Base-by-base conservation (phyloP, 2,113 vertebrate species). In the Morphnarchus princeps region DNA sequence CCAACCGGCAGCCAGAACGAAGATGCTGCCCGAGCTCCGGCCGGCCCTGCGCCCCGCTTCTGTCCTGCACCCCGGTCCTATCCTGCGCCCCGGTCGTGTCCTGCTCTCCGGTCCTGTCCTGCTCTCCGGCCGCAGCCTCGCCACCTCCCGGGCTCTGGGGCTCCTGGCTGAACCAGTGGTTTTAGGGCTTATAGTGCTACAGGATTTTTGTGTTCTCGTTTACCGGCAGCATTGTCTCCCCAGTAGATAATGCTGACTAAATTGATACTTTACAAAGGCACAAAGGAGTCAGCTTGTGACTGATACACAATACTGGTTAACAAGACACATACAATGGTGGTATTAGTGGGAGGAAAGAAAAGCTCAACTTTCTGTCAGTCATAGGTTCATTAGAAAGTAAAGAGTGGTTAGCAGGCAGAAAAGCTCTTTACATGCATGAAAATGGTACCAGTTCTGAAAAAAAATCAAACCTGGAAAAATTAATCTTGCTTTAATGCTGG, bases 341-440 rank as follows among this genome's bases (percentile, higher is more conserved):
- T 97, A 93, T 97, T 97, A 96, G 96, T 85, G 90, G 91, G 93
- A 95, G 96, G 97, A 97, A 94, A 96, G 96, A 96, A 96, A 95
- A 97, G 94, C 94, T 97, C 91, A 93, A 95, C 94, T 94, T 97
- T 74, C 91, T 93, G 91, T 93, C 94, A 93, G 79, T 93, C 94
- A 93, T 26, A 96, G 87, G 89, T 95, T 95, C 74, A 70, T 95
- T 93, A 93, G 91, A 95, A 96, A 96, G 95, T 91, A 96, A 87
- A 95, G 74, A 91, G 87, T 55, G 81, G 89, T 85, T 91, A 86
- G 66, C 63, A 67, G 70, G 87, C 74, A 94, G 89, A 95, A 96
- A 96, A 93, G 50, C 70, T 88, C 89, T 96, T 93, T 86, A 83
- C 82, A 49, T 50, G 62, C 70, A 34, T 49, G 77, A 86, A 95